Evolutionary conservation across 2,888 invertebrate genomes (phyloP).

Genomic region (Cyrtodaria siliqua): DNA sequence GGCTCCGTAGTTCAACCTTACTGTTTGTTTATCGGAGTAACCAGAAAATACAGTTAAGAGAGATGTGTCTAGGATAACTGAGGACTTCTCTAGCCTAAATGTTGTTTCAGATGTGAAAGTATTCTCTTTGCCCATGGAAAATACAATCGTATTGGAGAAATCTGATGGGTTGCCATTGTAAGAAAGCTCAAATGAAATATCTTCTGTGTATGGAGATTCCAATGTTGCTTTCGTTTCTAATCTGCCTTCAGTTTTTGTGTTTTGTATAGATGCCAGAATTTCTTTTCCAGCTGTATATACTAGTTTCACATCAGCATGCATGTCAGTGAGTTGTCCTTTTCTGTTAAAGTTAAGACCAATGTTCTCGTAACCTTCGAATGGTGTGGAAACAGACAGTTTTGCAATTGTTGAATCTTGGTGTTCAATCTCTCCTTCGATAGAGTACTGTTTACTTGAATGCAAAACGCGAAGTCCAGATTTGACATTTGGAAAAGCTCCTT

Average conservation of each 20-base stretch:
- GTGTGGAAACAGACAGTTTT: slow-evolving; percentile 27
- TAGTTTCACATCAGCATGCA: slow-evolving; percentile 24
- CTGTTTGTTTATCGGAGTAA: slow-evolving; percentile 38
- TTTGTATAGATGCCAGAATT: slow-evolving; percentile 36
- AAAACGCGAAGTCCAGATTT: slow-evolving; percentile 16
- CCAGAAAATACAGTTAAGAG: slow-evolving; percentile 30
- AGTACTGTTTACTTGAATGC: slow-evolving; percentile 20
- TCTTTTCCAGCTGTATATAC: slow-evolving; percentile 25
- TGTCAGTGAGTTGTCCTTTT: slow-evolving; percentile 11
- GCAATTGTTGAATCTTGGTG: slow-evolving; percentile 2
- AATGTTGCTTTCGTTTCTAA: slow-evolving; percentile 42
- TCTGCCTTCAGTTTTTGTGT: slow-evolving; percentile 10
- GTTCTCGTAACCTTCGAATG: slow-evolving; percentile 41
- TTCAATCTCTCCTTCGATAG: slow-evolving; percentile 11
- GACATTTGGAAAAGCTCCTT: slow-evolving; percentile 17
- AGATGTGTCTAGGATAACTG: slow-evolving; percentile 27
- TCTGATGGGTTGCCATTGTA: slow-evolving; percentile 23
- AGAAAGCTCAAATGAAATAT: slow-evolving; percentile 27
- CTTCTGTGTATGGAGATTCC: slow-evolving; percentile 42
- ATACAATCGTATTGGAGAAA: slow-evolving; percentile 20
- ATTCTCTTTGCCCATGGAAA: slow-evolving; percentile 33
- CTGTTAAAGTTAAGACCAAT: slow-evolving; percentile 14
- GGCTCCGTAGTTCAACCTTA: slow-evolving; percentile 14
- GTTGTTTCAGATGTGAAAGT: slow-evolving; percentile 22
- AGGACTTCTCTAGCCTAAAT: slow-evolving; percentile 8